Evolutionary conservation across 2,888 invertebrate species (phyloP).

Genomic region (Cremastinae sp.): DNA sequence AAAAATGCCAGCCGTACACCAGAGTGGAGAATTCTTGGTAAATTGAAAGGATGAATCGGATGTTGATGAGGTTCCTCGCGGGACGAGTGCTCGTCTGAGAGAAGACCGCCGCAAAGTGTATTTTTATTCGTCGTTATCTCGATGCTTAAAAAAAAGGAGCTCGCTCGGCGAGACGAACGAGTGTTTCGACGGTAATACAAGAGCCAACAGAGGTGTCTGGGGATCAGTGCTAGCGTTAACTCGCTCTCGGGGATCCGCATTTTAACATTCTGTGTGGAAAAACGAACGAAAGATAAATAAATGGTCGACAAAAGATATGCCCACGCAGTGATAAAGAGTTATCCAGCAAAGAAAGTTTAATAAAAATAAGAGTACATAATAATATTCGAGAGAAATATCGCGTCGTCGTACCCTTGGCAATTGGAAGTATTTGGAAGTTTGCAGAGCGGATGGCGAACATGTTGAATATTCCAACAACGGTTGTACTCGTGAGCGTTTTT

Average conservation of each 20-base stretch:
- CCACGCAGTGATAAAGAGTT: too few relatives aligned
- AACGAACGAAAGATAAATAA: neutral
- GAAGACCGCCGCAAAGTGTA: conserved; percentile 56
- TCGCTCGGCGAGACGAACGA: conserved; percentile 25
- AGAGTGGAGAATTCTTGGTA: conserved; percentile 25
- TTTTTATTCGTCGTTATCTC: conserved; percentile 63
- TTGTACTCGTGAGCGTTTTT: too few relatives aligned
- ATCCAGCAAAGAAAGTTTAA: too few relatives aligned
- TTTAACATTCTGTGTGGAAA: too few relatives aligned
- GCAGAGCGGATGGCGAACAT: neutral
- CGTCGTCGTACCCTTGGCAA: too few relatives aligned
- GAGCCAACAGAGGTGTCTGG: conserved; percentile 19
- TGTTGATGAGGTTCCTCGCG: conserved; percentile 46
- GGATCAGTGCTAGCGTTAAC: conserved; percentile 51
- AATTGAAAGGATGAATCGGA: conserved; percentile 36
- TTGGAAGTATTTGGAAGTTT: too few relatives aligned
- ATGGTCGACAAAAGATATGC: too few relatives aligned
- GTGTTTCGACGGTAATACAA: conserved; percentile 37
- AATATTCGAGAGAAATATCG: too few relatives aligned
- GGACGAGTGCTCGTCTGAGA: conserved; percentile 57
- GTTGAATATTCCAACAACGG: too few relatives aligned
- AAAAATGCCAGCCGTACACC: conserved; percentile 18
- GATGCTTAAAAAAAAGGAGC: conserved; percentile 49
- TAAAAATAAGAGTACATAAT: too few relatives aligned
- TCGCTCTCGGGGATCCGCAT: conserved; percentile 51